phyloP scores from a whole-genome alignment of 2,113 vertebrate species.

The Alouatta palliata region DNA sequence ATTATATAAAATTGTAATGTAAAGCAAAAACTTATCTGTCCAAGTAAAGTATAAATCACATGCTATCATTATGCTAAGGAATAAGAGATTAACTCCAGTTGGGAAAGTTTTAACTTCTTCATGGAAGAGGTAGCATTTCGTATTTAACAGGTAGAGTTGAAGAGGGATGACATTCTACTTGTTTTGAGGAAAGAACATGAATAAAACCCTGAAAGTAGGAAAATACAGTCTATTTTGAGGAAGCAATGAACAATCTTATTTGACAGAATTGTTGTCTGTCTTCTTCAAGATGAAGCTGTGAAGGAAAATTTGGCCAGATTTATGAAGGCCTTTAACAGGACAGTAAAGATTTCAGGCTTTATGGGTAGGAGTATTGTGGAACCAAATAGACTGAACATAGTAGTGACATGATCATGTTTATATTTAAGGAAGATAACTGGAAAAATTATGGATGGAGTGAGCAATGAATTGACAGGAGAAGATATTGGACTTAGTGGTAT shows the following conservation, averaged over 20 bases:
- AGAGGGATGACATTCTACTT: not conserved
- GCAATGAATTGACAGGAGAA: not conserved
- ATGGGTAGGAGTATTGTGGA: not conserved
- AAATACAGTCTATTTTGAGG: constrained; percentile 19
- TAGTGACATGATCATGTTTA: not conserved
- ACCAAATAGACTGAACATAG: not conserved
- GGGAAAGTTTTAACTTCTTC: constrained; percentile 1
- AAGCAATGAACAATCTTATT: not conserved
- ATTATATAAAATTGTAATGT: not conserved
- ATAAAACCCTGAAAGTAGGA: not conserved
- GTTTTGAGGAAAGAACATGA: not conserved
- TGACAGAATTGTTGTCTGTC: not conserved
- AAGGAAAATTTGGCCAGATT: not conserved
- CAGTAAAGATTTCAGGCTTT: constrained; percentile 14
- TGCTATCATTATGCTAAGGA: not conserved
- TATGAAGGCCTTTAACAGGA: constrained; percentile 12
- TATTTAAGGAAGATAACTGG: not conserved
- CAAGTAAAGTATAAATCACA: not conserved
- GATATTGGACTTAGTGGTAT: not conserved
- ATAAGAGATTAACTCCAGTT: not conserved
- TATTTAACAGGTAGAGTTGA: not conserved
- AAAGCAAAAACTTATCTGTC: not conserved
- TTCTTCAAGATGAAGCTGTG: not conserved
- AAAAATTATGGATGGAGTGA: not conserved
- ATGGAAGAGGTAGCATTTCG: not conserved